These are phyloP conservation scores for Poeciliopsis occidentalis DNA, from an alignment of 2,113 vertebrate genomes.

Conservation along the genomic window DNA sequence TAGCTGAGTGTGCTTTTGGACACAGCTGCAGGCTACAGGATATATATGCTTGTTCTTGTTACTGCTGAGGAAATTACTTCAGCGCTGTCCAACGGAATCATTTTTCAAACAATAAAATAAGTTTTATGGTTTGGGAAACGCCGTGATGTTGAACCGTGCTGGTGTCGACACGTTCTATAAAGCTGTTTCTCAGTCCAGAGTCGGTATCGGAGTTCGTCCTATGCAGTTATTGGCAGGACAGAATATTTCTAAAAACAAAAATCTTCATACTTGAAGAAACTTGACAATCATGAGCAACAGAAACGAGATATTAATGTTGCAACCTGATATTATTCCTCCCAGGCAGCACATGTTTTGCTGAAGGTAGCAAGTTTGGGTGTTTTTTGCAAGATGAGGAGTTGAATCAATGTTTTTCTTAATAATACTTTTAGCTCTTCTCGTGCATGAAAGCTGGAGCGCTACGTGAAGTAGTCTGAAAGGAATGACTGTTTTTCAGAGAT, in stretches of 20 bases:
- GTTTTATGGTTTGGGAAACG: no score
- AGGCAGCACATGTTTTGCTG: neutral
- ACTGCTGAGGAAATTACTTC: neutral
- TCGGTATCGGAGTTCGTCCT: neutral
- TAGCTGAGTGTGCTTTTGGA: conserved; percentile 29
- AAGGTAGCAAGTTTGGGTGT: neutral
- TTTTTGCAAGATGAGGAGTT: neutral
- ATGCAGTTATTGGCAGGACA: neutral
- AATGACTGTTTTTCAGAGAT: neutral
- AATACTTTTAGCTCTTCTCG: neutral
- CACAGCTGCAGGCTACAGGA: conserved; percentile 19
- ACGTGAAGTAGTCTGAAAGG: neutral
- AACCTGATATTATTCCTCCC: neutral
- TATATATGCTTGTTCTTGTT: conserved; percentile 17
- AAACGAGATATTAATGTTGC: neutral
- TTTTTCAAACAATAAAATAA: neutral
- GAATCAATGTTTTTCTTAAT: conserved; percentile 3
- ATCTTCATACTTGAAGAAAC: neutral
- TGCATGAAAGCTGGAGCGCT: neutral
- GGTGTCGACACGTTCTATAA: neutral
- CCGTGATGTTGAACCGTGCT: no score
- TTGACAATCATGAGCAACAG: neutral
- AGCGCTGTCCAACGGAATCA: neutral
- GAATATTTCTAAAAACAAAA: neutral
- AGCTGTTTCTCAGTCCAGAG: neutral